A percentile compares a stretch with the other conserved stretches of the same genome.
Conservation (phyloP, 2,113 vertebrate genomes). For the Petromus typicus region DNA sequence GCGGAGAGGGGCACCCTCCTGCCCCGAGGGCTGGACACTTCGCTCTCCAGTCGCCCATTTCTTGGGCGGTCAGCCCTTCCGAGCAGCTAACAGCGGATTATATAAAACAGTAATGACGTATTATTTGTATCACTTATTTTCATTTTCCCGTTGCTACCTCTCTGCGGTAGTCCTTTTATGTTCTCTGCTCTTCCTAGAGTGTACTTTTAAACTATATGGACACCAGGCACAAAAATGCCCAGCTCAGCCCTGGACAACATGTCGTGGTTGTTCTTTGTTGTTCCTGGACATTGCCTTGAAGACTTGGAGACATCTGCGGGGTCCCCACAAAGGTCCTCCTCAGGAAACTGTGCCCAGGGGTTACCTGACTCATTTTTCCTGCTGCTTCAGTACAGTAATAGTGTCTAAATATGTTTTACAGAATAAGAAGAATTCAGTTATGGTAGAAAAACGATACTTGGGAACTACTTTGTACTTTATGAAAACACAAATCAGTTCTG, state of each 20-base stretch:
- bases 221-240: conserved; percentile 9
- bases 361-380: neutral
- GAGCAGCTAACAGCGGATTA: conserved; percentile 33
- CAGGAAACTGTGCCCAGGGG: neutral
- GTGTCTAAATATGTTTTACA: conserved; percentile 61
- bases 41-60: conserved; percentile 55
- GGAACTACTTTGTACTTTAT: conserved; percentile 35
- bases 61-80: conserved; percentile 60
- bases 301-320: neutral
- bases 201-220: neutral
- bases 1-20: neutral
- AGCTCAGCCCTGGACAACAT: conserved; percentile 51
- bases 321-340: conserved; percentile 24
- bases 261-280: conserved; percentile 57
- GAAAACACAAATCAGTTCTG: conserved; percentile 44
- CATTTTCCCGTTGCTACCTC: neutral
- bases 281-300: conserved; percentile 40
- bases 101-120: conserved; percentile 30
- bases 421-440: conserved; percentile 41
- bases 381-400: conserved; percentile 1
- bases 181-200: neutral
- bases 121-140: conserved; percentile 26
- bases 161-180: neutral
- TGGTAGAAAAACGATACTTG: conserved; percentile 45
- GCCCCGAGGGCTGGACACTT: neutral